Base-by-base conservation (phyloP, 2,797 vertebrate genomes). In the Takifugu rubripes region DNA sequence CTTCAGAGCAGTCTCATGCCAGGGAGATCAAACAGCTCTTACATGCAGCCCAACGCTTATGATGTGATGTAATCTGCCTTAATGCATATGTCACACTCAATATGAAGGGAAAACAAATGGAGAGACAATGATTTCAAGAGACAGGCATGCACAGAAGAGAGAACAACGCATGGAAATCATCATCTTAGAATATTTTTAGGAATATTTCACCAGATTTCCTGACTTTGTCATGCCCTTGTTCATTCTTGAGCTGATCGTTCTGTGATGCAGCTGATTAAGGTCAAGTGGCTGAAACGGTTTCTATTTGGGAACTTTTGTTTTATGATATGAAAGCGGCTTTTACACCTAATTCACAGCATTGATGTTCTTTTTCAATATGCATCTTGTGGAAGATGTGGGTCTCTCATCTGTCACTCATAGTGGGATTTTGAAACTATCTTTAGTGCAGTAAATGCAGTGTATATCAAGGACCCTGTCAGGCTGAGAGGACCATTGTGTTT, bases 391-490 rank as follows among this genome's bases (percentile, higher is more conserved):
- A 47, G 72, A 68, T 7, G 26, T 27, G 59, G 17, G 6, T 68
- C 49, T 71, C 61, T 72, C 49, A 61, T 25, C 17, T 49, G 47
- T 54, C 62, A 58, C 63, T 70, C 56, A 49, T 52, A 24, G 62
- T 55, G 60, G 54, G 63, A 65, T 74, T 71, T 70, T 52, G 53
- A 67, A 74, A 75, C 77, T 87, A 86, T 87, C 77, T 86, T 85
- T 83, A 77, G 81, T 70, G 46, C 56, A 49, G 64, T 49, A 58
- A 54, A 76, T 55, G 61, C 60, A 74, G 61, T 68, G 58, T 83
- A 82, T 70, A 72, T 64, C 2, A 40, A 64, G 62, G 78, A 84
- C 77, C 83, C 71, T 68, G 78, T 79, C 74, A 70, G 62, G 80
- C 83, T 81, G 71, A 31, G 66, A 45, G 73, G 75, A 71, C 54